Percentiles rank a stretch among this genome's conserved stretches.
These are phyloP conservation scores for Drosophila parvula DNA, from an alignment of 1,140 invertebrate genomes.

Conservation along the genomic window DNA sequence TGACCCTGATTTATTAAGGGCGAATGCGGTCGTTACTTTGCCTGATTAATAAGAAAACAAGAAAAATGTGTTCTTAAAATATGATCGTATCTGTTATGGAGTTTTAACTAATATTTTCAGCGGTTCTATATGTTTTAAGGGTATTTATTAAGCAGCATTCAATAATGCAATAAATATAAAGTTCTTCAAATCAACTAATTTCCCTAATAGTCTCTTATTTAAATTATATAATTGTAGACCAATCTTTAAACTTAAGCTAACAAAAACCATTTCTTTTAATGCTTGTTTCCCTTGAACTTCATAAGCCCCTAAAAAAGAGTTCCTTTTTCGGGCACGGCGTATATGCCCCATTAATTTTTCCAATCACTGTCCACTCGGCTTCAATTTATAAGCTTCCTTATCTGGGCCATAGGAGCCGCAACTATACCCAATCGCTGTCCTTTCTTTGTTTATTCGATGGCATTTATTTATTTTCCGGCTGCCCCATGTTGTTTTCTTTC, in stretches of 20 bases:
- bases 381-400: conserved; percentile 51
- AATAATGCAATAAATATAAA: not conserved
- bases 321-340: not conserved
- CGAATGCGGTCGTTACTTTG: not conserved
- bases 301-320: no score
- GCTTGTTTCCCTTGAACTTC: not conserved
- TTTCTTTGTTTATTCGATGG: conserved; percentile 47
- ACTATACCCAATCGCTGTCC: conserved; percentile 32
- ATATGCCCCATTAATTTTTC: conserved; percentile 50
- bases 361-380: conserved; percentile 44
- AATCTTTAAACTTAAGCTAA: not conserved
- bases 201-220: no score
- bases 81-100: not conserved
- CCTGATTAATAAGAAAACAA: not conserved
- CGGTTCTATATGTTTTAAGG: not conserved
- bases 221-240: not conserved
- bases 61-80: not conserved
- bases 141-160: not conserved
- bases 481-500: conserved; percentile 10
- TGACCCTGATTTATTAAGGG: conserved; percentile 9
- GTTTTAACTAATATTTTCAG: not conserved
- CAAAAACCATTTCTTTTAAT: no score
- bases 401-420: conserved; percentile 14
- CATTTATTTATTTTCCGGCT: conserved; percentile 53
- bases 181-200: no score